phyloP scores from a whole-genome alignment of 2,797 vertebrate species.

The Tenualosa ilisha region DNA sequence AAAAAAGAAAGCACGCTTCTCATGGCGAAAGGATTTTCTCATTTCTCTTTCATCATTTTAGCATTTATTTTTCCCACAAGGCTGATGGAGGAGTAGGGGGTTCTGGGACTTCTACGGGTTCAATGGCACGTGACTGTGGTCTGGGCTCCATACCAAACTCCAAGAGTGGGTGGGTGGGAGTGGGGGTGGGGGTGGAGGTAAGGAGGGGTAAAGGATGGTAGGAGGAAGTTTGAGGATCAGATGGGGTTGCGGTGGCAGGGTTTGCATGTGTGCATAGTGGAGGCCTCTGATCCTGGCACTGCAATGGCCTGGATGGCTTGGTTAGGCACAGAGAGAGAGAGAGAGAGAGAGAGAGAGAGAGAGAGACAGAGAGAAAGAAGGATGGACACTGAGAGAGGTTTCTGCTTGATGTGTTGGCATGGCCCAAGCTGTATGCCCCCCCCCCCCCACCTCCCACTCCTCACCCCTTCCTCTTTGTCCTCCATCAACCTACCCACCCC shows the following conservation, averaged over 20 bases:
- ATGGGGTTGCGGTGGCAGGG: background rate
- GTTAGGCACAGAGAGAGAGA: background rate
- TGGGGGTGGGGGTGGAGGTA: background rate
- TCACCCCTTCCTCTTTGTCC: constrained; percentile 34
- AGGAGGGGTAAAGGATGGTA: background rate
- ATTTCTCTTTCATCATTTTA: constrained; percentile 28
- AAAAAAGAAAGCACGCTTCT: background rate
- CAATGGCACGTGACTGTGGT: constrained; percentile 13
- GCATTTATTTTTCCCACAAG: constrained; percentile 28
- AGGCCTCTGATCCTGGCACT: background rate
- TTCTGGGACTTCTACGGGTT: background rate
- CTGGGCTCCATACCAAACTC: constrained; percentile 9
- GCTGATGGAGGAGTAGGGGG: constrained; percentile 19
- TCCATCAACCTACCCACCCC: background rate
- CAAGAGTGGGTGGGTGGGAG: constrained; percentile 5
- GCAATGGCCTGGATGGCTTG: background rate
- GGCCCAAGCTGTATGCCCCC: constrained; percentile 1
- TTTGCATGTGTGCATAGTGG: background rate
- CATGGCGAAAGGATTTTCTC: background rate
- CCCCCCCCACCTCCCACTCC: constrained; percentile 22
- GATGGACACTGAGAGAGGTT: constrained; percentile 30
- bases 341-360: background rate
- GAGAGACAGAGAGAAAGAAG: background rate
- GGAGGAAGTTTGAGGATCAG: background rate
- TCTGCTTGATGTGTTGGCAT: constrained; percentile 39